Percentiles rank a stretch among this genome's conserved stretches.
phyloP scores from a whole-genome alignment of 2,888 invertebrate species.

The Minunthozetes semirufus region DNA sequence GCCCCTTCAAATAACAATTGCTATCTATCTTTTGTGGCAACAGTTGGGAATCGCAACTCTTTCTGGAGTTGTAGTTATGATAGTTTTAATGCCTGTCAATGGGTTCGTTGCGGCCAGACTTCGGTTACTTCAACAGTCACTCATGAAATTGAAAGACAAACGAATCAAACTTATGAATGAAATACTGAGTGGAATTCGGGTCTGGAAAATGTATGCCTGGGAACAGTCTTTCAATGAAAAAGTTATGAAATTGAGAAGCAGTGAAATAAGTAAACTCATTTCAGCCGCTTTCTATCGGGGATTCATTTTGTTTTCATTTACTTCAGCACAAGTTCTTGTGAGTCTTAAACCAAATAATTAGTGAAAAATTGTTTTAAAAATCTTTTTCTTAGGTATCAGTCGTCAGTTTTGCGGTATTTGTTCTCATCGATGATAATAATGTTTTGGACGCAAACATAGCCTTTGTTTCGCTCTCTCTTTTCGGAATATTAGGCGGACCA shows the following conservation, averaged over 20 bases:
- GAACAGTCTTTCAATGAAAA: conserved; percentile 84
- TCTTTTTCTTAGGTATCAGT: conserved; percentile 46
- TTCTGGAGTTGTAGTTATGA: conserved; percentile 53
- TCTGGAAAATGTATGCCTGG: conserved; percentile 87
- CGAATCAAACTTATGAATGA: conserved; percentile 89
- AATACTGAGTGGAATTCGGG: conserved; percentile 83
- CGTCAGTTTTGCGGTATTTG: conserved; percentile 35
- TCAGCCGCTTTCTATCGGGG: conserved; percentile 80
- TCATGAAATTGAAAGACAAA: conserved; percentile 86
- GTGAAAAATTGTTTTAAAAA: background rate
- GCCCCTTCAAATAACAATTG: conserved; percentile 46
- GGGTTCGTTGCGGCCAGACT: conserved; percentile 44
- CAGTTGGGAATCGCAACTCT: conserved; percentile 46
- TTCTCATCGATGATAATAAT: conserved; percentile 31
- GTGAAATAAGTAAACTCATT: conserved; percentile 77
- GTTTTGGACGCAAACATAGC: conserved; percentile 46
- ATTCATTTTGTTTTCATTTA: conserved; percentile 85
- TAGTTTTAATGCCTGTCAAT: conserved; percentile 50
- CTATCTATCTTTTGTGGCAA: conserved; percentile 43
- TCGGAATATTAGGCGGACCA: conserved; percentile 47
- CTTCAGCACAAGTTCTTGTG: conserved; percentile 65
- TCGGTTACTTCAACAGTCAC: conserved; percentile 56
- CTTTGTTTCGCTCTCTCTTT: conserved; percentile 49
- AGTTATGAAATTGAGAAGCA: conserved; percentile 73
- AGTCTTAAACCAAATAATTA: background rate